Evolutionary conservation across 1,140 invertebrate genomes (phyloP).

Genomic region (Drosophila cardini): DNA sequence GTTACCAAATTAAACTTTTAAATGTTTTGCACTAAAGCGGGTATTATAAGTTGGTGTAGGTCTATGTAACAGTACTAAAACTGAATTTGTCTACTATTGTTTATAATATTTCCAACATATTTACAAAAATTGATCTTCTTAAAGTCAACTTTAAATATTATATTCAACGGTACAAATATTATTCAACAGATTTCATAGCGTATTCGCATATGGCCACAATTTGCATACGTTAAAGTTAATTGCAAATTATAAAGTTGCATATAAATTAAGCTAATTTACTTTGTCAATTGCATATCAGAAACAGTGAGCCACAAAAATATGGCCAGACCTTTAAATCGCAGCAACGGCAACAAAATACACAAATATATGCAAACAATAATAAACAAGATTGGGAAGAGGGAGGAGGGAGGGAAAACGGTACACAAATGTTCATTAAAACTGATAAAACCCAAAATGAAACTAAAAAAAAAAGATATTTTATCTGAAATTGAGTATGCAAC

Average conservation of each 20-base stretch:
- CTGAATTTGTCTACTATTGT: not conserved
- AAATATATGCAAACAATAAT: constrained; percentile 39
- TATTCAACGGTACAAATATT: not conserved
- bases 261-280: constrained; percentile 70
- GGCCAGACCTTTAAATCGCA: constrained; percentile 6
- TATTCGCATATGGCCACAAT: not conserved
- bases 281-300: constrained; percentile 59
- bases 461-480: constrained; percentile 35
- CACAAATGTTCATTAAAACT: constrained; percentile 58
- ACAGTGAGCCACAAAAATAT: constrained; percentile 67
- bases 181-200: not conserved
- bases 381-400: constrained; percentile 6
- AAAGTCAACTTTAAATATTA: too few relatives aligned
- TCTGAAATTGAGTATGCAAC: constrained; percentile 22
- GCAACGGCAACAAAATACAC: not conserved
- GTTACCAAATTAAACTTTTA: not conserved
- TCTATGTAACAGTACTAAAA: too few relatives aligned
- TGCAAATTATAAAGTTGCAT: constrained; percentile 53
- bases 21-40: not conserved
- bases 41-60: not conserved
- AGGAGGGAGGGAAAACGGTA: constrained; percentile 14
- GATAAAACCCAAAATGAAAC: constrained; percentile 61
- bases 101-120: too few relatives aligned
- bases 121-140: too few relatives aligned
- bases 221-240: constrained; percentile 12